These are phyloP conservation scores for Hemibagrus wyckioides DNA, from an alignment of 2,113 vertebrate genomes.

Conservation along the genomic window DNA sequence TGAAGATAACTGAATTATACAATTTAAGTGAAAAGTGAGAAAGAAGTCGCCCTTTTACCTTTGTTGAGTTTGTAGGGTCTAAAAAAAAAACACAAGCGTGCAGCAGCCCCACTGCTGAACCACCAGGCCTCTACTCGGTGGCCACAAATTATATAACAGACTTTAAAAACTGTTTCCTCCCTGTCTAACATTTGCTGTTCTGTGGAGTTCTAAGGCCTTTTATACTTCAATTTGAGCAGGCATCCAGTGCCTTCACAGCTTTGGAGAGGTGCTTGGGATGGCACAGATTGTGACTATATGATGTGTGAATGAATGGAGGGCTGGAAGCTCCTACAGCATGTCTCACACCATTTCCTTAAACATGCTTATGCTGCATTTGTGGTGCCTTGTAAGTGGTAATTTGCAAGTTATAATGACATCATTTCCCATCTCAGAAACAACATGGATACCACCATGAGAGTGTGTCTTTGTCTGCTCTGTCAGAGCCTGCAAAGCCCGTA, in stretches of 20 bases:
- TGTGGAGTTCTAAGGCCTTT: conserved; percentile 79
- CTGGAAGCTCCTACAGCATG: background rate
- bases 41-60: background rate
- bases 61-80: conserved; percentile 16
- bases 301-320: background rate
- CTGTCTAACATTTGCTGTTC: conserved; percentile 49
- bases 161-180: conserved; percentile 39
- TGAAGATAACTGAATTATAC: background rate
- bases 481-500: background rate
- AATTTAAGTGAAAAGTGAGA: background rate
- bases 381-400: background rate
- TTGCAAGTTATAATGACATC: background rate
- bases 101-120: background rate
- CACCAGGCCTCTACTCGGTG: conserved; percentile 33
- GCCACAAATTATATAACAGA: conserved; percentile 32
- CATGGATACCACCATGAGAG: background rate
- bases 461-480: background rate
- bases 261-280: background rate
- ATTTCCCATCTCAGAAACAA: background rate
- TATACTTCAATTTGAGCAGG: background rate
- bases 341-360: background rate
- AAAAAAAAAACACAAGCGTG: conserved; percentile 35
- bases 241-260: background rate
- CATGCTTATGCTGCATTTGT: background rate
- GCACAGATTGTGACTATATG: background rate